Base-by-base conservation (phyloP, 2,888 invertebrate species). In the Tachina lurida region DNA sequence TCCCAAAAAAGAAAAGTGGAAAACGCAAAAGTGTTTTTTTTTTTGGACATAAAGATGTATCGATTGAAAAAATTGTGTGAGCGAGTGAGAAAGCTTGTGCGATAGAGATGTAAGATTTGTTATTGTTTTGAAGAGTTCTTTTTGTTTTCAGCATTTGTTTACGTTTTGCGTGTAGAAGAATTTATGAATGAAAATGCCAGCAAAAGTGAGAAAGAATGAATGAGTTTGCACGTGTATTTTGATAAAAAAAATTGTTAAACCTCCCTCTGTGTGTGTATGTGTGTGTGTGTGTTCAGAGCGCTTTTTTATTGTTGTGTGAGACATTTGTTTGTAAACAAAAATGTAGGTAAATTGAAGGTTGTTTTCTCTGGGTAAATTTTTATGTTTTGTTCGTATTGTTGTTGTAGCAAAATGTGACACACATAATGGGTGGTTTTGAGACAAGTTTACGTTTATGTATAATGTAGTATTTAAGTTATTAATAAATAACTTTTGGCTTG, bases 91-190 rank as follows among this genome's bases (percentile, higher is more conserved):
- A 73, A n/a, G 70, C 19, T 78, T 87, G 88, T 83, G 77, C 60
- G 74, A 89, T 39, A 41, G 87, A 82, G 87, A 89, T 63, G 84
- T 82, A 13, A 65, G 70, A 67, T 88, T 89, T 89, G 89, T 90
- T 89, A 88, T 89, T 89, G 88, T 89, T 88, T 88, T 85, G 87
- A 87, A 79, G 88, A 88, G 88, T 89, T 90, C 39, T 63, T 76
- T 81, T 77, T 74, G 56, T 22, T 49, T 63, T 56, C 19, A 52
- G 54, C 15, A 54, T 82, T 88, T 88, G 86, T 87, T 88, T 88
- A 88, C 84, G 88, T 87, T 89, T 89, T 88, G 88, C 87, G 89
- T 89, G 88, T 75, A 71, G 60, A 31, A 62, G 77, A 80, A 87
- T 75, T 87, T 88, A 88, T 89, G 88, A 88, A 89, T 88, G 88